Evolutionary conservation across 2,797 vertebrate species (phyloP).

Genomic region (Acomys russatus): DNA sequence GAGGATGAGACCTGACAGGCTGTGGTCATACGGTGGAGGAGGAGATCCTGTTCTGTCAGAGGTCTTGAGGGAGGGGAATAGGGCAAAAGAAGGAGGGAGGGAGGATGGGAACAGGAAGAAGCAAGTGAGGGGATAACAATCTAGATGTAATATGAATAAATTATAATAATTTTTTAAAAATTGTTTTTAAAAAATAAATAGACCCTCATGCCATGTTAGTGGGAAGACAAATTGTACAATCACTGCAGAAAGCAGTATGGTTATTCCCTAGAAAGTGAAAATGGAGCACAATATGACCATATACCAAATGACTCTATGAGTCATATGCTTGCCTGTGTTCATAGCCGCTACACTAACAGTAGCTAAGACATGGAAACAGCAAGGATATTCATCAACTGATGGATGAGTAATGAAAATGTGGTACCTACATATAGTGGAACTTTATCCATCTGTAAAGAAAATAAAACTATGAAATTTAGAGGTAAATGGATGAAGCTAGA

Average conservation of each 20-base stretch:
- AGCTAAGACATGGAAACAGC: not conserved
- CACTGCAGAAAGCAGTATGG: not conserved
- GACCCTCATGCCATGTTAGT: not conserved
- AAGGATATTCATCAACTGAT: not conserved
- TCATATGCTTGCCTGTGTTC: too few species aligned
- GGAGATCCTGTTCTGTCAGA: too few species aligned
- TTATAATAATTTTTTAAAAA: too few species aligned
- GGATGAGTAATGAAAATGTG: not conserved
- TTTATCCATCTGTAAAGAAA: not conserved
- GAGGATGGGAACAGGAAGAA: too few species aligned
- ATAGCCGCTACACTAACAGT: not conserved
- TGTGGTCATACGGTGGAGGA: too few species aligned
- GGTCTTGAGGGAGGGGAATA: too few species aligned
- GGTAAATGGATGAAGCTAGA: not conserved
- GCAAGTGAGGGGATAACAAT: too few species aligned
- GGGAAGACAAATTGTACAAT: not conserved
- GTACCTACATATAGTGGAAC: not conserved
- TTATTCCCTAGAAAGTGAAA: not conserved
- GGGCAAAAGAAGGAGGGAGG: too few species aligned
- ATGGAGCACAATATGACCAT: not conserved
- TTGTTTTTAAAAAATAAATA: too few species aligned
- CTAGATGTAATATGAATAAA: too few species aligned
- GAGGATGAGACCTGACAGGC: too few species aligned
- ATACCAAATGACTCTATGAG: not conserved
- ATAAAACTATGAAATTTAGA: not conserved